phyloP scores from a whole-genome alignment of 2,888 invertebrate species.

The Melinaea marsaeus region DNA sequence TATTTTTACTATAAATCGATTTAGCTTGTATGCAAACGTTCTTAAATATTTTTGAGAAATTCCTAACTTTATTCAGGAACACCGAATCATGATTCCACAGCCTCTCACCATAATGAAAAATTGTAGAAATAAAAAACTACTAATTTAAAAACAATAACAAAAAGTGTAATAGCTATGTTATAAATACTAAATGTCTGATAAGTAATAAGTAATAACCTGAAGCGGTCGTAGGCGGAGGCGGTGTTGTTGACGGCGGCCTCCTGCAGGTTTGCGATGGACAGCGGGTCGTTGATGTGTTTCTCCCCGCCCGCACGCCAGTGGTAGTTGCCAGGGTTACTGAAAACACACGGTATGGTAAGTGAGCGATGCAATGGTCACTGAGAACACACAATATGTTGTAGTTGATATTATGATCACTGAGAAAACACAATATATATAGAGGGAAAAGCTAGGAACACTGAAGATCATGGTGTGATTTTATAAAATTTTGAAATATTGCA shows the following conservation, averaged over 20 bases:
- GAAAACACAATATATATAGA: too few relatives aligned
- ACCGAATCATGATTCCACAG: neutral
- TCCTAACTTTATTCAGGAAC: too few relatives aligned
- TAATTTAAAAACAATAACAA: neutral
- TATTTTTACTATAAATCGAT: neutral
- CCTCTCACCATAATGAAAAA: too few relatives aligned
- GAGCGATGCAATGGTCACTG: too few relatives aligned
- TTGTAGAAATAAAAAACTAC: neutral
- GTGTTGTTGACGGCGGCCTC: constrained; percentile 92
- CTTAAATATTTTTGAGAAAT: too few relatives aligned
- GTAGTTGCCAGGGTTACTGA: constrained; percentile 93
- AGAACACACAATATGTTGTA: too few relatives aligned
- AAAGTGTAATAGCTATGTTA: neutral
- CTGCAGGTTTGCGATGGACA: constrained; percentile 83
- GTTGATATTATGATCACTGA: too few relatives aligned
- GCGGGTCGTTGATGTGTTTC: constrained; percentile 98
- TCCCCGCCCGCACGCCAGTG: constrained; percentile 99
- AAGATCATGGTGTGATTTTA: too few relatives aligned
- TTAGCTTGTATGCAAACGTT: too few relatives aligned
- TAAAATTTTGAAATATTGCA: too few relatives aligned
- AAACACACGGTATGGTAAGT: neutral
- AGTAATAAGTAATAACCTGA: constrained; percentile 46
- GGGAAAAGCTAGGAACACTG: too few relatives aligned
- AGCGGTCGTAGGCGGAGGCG: constrained; percentile 89
- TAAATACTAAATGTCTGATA: neutral